These are phyloP conservation scores for Aepyceros melampus DNA, from an alignment of 2,113 vertebrate species.

Conservation along the genomic window DNA sequence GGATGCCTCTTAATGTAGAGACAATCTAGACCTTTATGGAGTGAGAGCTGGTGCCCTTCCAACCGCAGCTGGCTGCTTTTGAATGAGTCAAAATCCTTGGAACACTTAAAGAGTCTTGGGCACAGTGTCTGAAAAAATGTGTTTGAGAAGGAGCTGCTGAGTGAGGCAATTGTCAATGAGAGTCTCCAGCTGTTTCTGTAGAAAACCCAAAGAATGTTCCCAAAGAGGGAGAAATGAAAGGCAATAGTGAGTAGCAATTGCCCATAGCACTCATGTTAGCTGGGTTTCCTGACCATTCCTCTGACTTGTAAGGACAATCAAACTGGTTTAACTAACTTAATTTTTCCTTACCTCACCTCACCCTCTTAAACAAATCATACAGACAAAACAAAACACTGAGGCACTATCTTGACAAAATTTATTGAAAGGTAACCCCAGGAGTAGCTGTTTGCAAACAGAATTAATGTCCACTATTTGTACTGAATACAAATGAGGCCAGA, in stretches of 20 bases:
- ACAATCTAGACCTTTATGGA: neutral
- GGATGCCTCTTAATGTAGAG: neutral
- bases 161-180: neutral
- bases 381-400: neutral
- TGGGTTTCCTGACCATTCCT: neutral
- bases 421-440: neutral
- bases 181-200: constrained; percentile 11
- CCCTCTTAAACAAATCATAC: neutral
- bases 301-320: constrained; percentile 11
- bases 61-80: neutral
- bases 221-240: neutral
- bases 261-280: neutral
- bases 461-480: constrained; percentile 36
- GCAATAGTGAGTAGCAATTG: neutral
- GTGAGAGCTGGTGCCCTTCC: neutral
- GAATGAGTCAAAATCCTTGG: neutral
- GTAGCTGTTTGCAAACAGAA: constrained; percentile 38
- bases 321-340: constrained; percentile 18
- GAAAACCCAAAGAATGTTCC: constrained; percentile 14
- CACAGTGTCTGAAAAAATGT: neutral
- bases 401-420: neutral
- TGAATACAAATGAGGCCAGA: constrained; percentile 31
- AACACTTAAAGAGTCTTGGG: neutral
- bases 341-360: neutral
- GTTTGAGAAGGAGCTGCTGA: constrained; percentile 10